phyloP scores from a whole-genome alignment of 1,140 invertebrate species.

The Atta cephalotes region DNA sequence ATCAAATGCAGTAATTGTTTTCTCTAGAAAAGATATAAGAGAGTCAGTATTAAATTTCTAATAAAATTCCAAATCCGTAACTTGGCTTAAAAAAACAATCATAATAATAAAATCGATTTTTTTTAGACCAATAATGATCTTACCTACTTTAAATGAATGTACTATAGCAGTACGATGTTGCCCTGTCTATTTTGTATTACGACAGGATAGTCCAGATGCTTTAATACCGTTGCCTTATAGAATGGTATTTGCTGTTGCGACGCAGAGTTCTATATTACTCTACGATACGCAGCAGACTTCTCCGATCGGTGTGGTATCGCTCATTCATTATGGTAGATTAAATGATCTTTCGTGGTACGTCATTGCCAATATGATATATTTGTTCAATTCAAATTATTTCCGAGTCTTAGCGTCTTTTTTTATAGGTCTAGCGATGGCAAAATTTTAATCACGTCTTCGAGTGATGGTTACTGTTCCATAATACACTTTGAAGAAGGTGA shows the following conservation, averaged over 20 bases:
- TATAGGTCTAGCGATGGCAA: slow-evolving; percentile 93
- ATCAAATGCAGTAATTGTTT: slow-evolving; percentile 93
- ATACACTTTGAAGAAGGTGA: slow-evolving; percentile 94
- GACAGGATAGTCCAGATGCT: slow-evolving; percentile 86
- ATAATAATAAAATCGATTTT: background rate
- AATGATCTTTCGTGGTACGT: slow-evolving; percentile 96
- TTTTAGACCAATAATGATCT: slow-evolving; percentile 92
- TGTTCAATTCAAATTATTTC: slow-evolving; percentile 20
- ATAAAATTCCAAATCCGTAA: background rate
- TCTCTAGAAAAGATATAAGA: slow-evolving; percentile 91
- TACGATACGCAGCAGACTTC: slow-evolving; percentile 96
- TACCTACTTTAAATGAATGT: slow-evolving; percentile 93
- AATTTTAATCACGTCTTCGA: slow-evolving; percentile 94
- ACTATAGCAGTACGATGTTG: slow-evolving; percentile 94
- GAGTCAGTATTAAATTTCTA: slow-evolving; percentile 87
- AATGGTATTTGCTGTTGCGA: slow-evolving; percentile 96
- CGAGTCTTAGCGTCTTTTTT: slow-evolving; percentile 21
- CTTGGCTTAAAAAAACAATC: slow-evolving; percentile 16
- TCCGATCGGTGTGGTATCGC: slow-evolving; percentile 94
- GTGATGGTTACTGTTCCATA: slow-evolving; percentile 98
- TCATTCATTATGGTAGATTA: slow-evolving; percentile 97
- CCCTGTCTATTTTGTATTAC: slow-evolving; percentile 91
- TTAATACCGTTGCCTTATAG: slow-evolving; percentile 91
- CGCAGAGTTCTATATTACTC: slow-evolving; percentile 93
- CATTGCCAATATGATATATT: slow-evolving; percentile 20